Percentiles rank a stretch among this genome's conserved stretches.
Evolutionary conservation across 2,113 vertebrate species (phyloP).

Genomic region (Hyla sarda): DNA sequence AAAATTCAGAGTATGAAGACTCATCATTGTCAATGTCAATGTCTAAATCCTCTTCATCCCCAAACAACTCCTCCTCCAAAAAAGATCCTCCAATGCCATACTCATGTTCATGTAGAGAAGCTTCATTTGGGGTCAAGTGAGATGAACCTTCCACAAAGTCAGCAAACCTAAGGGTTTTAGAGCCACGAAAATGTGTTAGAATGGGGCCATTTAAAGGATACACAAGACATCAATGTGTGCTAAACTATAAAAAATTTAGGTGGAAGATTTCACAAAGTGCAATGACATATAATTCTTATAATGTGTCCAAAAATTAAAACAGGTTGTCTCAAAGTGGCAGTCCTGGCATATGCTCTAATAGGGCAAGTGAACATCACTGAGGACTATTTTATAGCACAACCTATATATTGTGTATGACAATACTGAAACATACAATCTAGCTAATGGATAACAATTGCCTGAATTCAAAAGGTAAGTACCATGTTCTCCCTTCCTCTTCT

Average conservation of each 20-base stretch:
- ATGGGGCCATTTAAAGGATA: not conserved
- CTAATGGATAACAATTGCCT: not conserved
- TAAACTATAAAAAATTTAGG: no score
- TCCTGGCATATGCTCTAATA: no score
- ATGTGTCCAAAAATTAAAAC: no score
- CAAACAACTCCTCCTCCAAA: slow-evolving; percentile 81
- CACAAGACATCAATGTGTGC: not conserved
- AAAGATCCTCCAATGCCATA: slow-evolving; percentile 80
- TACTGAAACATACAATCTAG: not conserved
- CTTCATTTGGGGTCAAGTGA: slow-evolving; percentile 84
- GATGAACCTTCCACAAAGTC: slow-evolving; percentile 89
- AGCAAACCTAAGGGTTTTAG: slow-evolving; percentile 82
- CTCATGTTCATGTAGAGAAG: slow-evolving; percentile 85
- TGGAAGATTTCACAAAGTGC: no score
- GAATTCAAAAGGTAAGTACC: slow-evolving; percentile 9
- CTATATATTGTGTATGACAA: not conserved
- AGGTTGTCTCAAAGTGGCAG: no score
- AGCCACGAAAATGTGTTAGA: not conserved
- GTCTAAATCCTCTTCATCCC: slow-evolving; percentile 77
- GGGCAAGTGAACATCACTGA: no score
- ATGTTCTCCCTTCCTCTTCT: not conserved
- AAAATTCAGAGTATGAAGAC: not conserved
- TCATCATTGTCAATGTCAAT: slow-evolving; percentile 6
- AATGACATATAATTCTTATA: no score
- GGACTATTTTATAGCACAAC: no score